Conservation (phyloP, 1,140 invertebrate genomes). For the Brevipalpus yothersi region DNA sequence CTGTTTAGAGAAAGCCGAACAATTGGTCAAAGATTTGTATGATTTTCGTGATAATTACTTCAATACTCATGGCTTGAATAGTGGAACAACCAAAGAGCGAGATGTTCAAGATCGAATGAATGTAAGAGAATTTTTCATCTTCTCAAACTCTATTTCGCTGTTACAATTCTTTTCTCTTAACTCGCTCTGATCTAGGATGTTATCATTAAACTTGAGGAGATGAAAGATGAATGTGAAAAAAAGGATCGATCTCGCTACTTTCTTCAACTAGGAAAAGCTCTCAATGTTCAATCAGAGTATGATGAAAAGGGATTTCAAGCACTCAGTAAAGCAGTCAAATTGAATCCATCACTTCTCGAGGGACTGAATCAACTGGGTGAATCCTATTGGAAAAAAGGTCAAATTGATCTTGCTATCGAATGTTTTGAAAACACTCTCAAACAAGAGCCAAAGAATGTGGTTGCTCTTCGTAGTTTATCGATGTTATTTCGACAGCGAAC, state of each 20-base stretch:
- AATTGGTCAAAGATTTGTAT: neutral
- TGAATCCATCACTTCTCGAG: constrained; percentile 49
- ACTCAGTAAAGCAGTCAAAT: constrained; percentile 54
- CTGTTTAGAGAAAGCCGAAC: neutral
- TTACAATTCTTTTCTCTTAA: neutral
- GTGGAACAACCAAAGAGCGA: neutral
- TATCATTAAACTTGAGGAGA: neutral
- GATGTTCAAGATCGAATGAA: neutral
- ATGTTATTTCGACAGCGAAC: constrained; percentile 46
- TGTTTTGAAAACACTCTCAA: constrained; percentile 57
- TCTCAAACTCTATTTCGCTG: neutral
- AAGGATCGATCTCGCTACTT: neutral
- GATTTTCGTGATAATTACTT: neutral
- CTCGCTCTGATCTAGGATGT: neutral
- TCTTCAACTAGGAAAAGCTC: constrained; percentile 30
- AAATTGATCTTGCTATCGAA: constrained; percentile 50
- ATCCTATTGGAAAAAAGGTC: constrained; percentile 65
- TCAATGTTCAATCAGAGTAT: constrained; percentile 45
- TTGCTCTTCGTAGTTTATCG: constrained; percentile 53
- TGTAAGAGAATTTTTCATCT: neutral
- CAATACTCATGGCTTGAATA: neutral
- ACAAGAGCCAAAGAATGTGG: constrained; percentile 53
- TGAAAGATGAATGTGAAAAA: neutral
- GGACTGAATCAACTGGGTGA: constrained; percentile 76
- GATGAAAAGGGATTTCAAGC: constrained; percentile 39